These are phyloP conservation scores for Danio choprae DNA, from an alignment of 2,797 vertebrate species.

Conservation along the genomic window DNA sequence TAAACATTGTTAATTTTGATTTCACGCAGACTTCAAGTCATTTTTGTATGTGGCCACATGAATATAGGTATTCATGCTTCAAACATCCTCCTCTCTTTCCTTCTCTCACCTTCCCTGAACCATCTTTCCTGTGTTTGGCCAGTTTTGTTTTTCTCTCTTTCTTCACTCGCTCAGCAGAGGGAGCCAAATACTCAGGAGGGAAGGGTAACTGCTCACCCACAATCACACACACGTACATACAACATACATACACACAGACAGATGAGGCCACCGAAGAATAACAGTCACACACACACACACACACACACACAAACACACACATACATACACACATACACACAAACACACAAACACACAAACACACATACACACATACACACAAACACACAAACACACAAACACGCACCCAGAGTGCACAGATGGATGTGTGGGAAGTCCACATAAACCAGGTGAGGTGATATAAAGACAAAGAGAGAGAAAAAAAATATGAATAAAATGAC, in stretches of 20 bases:
- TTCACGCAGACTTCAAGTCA: too few species aligned
- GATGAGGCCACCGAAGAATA: too few species aligned
- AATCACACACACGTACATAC: constrained; percentile 60
- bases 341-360: constrained; percentile 33
- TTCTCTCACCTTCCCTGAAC: constrained; percentile 83
- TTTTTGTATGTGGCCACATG: too few species aligned
- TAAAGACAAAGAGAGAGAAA: constrained; percentile 59
- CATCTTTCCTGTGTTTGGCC: constrained; percentile 83
- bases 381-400: constrained; percentile 37
- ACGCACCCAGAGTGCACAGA: constrained; percentile 61
- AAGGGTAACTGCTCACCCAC: constrained; percentile 82
- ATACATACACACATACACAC: constrained; percentile 61
- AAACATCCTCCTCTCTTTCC: background rate
- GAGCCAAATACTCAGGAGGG: constrained; percentile 86
- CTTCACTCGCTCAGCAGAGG: constrained; percentile 82
- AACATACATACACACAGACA: constrained; percentile 32
- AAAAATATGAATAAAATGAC: constrained; percentile 69
- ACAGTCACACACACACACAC: constrained; percentile 58
- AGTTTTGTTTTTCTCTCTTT: constrained; percentile 86
- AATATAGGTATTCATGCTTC: too few species aligned
- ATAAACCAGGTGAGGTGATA: constrained; percentile 65
- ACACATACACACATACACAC: constrained; percentile 59
- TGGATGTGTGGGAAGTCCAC: constrained; percentile 55
- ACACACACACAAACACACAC: constrained; percentile 47
- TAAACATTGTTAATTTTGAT: too few species aligned